phyloP scores from a whole-genome alignment of 2,113 vertebrate genomes.

The Canis aureus region DNA sequence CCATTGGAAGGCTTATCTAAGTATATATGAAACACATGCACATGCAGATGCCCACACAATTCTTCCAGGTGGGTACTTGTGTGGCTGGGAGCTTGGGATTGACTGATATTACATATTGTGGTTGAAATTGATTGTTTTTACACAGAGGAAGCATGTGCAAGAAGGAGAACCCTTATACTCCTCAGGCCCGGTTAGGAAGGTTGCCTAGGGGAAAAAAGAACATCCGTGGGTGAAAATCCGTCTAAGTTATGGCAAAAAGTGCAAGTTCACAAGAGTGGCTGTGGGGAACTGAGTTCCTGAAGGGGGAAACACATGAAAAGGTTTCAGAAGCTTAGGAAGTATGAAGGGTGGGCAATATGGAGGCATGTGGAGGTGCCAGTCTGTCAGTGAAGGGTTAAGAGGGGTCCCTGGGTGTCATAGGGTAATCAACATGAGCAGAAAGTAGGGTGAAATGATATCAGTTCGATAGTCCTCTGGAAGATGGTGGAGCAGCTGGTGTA shows the following conservation, averaged over 20 bases:
- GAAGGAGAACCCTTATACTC: neutral
- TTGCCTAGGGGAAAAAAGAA: neutral
- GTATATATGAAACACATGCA: neutral
- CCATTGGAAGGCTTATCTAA: neutral
- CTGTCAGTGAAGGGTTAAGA: too few relatives aligned
- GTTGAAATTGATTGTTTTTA: neutral
- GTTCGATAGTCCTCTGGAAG: neutral
- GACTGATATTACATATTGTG: too few relatives aligned
- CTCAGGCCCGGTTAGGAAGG: neutral
- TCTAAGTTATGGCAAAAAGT: neutral
- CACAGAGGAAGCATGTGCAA: neutral
- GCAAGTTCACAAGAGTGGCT: neutral
- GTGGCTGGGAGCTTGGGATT: too few relatives aligned
- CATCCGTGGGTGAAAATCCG: neutral
- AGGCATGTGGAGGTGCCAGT: too few relatives aligned
- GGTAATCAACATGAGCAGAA: neutral
- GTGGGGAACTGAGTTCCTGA: neutral
- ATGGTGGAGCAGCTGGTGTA: neutral
- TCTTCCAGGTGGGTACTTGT: too few relatives aligned
- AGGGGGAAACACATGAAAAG: neutral
- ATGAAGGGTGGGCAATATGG: accelerated
- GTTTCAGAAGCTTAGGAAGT: neutral
- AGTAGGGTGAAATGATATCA: accelerated
- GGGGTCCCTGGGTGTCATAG: neutral
- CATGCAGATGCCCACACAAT: too few relatives aligned